Base-by-base conservation (phyloP, 2,888 invertebrate genomes). In the Cabera pusaria region DNA sequence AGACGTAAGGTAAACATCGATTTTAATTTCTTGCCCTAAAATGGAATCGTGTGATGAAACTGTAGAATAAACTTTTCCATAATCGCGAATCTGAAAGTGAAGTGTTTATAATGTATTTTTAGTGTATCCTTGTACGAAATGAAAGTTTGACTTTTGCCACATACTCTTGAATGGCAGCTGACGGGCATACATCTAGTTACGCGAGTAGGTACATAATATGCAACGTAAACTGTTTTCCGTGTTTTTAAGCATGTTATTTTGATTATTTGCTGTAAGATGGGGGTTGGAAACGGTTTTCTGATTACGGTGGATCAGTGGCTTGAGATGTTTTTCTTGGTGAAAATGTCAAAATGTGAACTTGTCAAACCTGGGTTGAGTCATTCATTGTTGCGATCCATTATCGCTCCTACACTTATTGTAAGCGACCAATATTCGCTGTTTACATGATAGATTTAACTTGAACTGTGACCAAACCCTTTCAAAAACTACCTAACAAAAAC, bases 1-100 rank as follows among this genome's bases (percentile, higher is more conserved):
- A 87, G 88, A 87, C 87, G 78, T 87, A 89, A 89, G 89, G 89
- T 89, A 89, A 89, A 89, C 89, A 89, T 89, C 87, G 88, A 88
- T 89, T 89, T 84, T 79, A 78, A 62, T 80, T 84, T 87, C 85
- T 85, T 83, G 68, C 72, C 68, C 55, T 72, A 67, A 66, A 75
- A 69, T 74, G 76, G 72, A 73, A 81, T 79, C 76, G 65, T 73
- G 63, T 59, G 54, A 59, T 64, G 58, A 69, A 77, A 72, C 54
- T 65, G 52, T 59, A 65, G 53, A 62, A 54, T 63, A 62, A 49
- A 65, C 49, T 52, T 65, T 65, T 55, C 49, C 53, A 56, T 51
- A 51, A 51, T 57, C 60, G 60, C 65, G 50, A 64, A 57, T 55
- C 69, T 59, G 59, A 72, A 63, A 65, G 57, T 70, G 56, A 57